phyloP scores from a whole-genome alignment of 2,797 vertebrate species.

The Dryobates pubescens region DNA sequence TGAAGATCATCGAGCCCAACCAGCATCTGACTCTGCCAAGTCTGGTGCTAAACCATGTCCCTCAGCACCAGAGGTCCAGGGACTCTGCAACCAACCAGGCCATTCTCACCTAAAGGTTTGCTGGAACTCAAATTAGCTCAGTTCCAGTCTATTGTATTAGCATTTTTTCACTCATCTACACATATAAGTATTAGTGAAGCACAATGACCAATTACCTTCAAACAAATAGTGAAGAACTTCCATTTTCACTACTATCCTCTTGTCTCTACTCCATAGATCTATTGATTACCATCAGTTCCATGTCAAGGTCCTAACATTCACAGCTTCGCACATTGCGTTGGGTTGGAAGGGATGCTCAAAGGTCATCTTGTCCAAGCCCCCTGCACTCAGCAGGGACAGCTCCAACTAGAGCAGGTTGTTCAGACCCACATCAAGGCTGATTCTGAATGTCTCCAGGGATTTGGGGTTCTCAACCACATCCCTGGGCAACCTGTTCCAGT shows the following conservation, averaged over 20 bases:
- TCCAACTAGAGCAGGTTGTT: too few relatives aligned
- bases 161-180: background rate
- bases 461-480: too few relatives aligned
- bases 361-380: too few relatives aligned
- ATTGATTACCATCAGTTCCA: slow-evolving; percentile 17
- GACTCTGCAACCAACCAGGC: background rate
- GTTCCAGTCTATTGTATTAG: background rate
- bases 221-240: background rate
- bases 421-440: too few relatives aligned
- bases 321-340: background rate
- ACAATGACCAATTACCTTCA: background rate
- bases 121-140: background rate
- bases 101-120: background rate
- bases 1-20: too few relatives aligned
- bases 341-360: too few relatives aligned
- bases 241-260: slow-evolving; percentile 6
- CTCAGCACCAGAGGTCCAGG: background rate
- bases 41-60: too few relatives aligned
- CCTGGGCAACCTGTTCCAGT: too few relatives aligned
- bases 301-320: background rate
- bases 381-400: too few relatives aligned
- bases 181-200: background rate
- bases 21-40: too few relatives aligned
- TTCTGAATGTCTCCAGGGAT: too few relatives aligned
- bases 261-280: background rate